Conservation (phyloP, 2,797 vertebrate genomes). For the Ptychobarbus kaznakovi region DNA sequence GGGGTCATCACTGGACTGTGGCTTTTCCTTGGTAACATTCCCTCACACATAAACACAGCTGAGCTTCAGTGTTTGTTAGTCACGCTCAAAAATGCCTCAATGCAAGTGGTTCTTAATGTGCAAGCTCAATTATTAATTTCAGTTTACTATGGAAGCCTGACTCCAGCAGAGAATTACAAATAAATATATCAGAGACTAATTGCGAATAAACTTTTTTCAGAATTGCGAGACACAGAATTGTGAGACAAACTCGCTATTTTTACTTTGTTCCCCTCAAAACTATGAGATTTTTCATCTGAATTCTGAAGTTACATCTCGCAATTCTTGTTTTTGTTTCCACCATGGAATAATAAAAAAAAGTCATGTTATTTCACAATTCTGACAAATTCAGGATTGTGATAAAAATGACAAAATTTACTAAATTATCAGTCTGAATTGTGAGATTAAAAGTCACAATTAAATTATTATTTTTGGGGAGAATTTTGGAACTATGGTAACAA, state of each 20-base stretch:
- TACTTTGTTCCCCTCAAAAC: background rate
- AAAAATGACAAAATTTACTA: too few relatives aligned
- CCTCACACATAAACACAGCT: conserved; percentile 36
- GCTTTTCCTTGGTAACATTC: conserved; percentile 55
- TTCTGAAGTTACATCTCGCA: too few relatives aligned
- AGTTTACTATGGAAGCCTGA: background rate
- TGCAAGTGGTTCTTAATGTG: background rate
- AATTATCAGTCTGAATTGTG: too few relatives aligned
- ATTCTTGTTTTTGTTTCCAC: too few relatives aligned
- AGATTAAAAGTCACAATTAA: too few relatives aligned
- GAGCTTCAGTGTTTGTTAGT: background rate
- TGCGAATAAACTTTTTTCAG: background rate
- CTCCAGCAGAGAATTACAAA: too few relatives aligned
- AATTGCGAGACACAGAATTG: background rate
- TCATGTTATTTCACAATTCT: too few relatives aligned
- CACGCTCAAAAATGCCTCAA: background rate
- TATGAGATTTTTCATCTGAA: background rate
- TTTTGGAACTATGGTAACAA: too few relatives aligned
- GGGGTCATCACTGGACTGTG: conserved; percentile 57
- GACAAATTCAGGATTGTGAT: too few relatives aligned
- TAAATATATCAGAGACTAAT: background rate
- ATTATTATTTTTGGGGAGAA: too few relatives aligned
- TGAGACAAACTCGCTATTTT: background rate
- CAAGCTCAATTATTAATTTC: background rate
- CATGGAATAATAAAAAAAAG: too few relatives aligned